phyloP scores from a whole-genome alignment of 2,113 vertebrate genomes.

The Erpornis zantholeuca region DNA sequence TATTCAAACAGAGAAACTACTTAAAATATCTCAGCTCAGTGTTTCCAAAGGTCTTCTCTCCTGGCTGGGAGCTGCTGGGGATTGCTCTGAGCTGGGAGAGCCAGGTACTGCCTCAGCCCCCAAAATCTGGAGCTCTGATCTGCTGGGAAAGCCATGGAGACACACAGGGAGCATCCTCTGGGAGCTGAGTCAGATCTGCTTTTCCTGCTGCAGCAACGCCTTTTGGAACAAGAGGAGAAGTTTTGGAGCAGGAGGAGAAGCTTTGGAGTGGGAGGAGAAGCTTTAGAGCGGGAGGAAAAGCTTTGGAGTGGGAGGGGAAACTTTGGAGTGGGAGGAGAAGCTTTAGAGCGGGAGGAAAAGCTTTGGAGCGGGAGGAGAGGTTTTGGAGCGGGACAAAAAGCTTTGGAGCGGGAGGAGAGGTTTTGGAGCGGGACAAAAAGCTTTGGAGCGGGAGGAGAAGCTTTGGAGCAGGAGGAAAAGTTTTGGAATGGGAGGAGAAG shows the following conservation, averaged over 20 bases:
- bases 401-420: too few relatives aligned
- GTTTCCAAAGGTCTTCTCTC: not conserved
- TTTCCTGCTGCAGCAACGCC: not conserved
- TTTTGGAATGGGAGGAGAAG: not conserved
- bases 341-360: not conserved
- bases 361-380: not conserved
- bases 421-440: too few relatives aligned
- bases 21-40: not conserved
- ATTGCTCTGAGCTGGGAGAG: accelerated
- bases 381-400: not conserved
- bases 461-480: not conserved
- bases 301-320: not conserved
- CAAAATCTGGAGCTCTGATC: accelerated
- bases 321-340: not conserved
- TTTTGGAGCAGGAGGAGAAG: not conserved
- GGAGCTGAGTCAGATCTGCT: not conserved
- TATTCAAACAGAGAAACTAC: not conserved
- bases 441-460: not conserved
- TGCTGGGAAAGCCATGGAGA: accelerated
- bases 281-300: not conserved
- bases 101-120: not conserved
- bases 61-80: not conserved
- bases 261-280: not conserved
- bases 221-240: not conserved
- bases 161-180: not conserved